A percentile compares a stretch with the other conserved stretches of the same genome.
Conservation (phyloP, 2,113 vertebrate genomes). For the Coturnix japonica region DNA sequence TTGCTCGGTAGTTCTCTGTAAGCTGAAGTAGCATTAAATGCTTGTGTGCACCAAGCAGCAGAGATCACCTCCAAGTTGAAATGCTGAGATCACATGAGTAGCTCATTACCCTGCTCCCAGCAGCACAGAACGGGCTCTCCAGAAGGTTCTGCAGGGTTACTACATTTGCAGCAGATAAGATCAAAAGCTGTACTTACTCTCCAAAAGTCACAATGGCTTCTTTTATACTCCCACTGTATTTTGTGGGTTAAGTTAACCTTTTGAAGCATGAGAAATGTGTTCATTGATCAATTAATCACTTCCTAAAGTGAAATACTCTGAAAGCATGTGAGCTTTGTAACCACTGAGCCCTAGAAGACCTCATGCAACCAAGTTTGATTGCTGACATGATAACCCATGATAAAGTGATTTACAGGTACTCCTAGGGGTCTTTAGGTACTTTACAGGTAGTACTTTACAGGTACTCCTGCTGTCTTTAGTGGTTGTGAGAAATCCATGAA, state of each 20-base stretch:
- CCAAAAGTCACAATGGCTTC: accelerated
- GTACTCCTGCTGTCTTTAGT: neutral
- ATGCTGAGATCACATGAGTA: neutral
- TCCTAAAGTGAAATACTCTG: neutral
- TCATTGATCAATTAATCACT: neutral
- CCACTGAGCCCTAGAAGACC: neutral
- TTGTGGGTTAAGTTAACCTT: neutral
- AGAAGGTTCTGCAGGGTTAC: neutral
- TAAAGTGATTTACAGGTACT: neutral
- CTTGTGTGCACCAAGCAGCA: neutral
- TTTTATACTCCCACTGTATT: neutral
- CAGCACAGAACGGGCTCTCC: neutral
- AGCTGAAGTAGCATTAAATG: neutral
- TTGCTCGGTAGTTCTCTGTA: neutral
- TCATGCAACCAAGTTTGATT: neutral
- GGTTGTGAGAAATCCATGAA: neutral
- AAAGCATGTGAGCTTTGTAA: neutral
- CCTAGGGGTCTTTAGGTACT: no score
- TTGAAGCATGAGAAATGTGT: neutral
- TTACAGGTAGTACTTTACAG: no score
- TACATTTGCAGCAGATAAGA: neutral
- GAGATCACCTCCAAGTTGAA: neutral
- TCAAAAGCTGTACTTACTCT: neutral
- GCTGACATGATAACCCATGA: neutral
- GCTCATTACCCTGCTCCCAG: neutral